These are phyloP conservation scores for Urocynchramus pylzowi DNA, from an alignment of 2,113 vertebrate genomes.

Conservation along the genomic window DNA sequence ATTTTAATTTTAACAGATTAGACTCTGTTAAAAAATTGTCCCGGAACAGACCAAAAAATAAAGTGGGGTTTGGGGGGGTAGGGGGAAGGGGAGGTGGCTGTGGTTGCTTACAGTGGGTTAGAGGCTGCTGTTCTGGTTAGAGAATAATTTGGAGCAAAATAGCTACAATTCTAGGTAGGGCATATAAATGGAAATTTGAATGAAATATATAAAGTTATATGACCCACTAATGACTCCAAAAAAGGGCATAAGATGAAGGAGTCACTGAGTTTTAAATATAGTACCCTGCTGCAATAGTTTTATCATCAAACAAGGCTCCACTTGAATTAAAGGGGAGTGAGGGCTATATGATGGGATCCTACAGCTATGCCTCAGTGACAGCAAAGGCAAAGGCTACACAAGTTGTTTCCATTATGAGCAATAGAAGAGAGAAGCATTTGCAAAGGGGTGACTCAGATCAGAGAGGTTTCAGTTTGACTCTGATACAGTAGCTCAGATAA, in stretches of 20 bases:
- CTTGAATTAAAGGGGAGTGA: neutral
- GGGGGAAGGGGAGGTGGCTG: too few relatives aligned
- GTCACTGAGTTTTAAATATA: conserved; percentile 19
- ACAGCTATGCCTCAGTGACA: neutral
- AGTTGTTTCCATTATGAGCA: conserved; percentile 7
- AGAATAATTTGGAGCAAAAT: neutral
- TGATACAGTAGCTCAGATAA: conserved; percentile 7
- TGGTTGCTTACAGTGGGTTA: neutral
- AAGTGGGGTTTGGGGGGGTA: neutral
- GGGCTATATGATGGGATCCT: neutral
- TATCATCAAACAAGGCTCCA: neutral
- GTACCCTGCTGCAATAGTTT: neutral
- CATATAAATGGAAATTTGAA: conserved; percentile 8
- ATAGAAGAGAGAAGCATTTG: neutral
- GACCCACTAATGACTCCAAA: conserved; percentile 25
- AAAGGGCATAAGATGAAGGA: conserved; percentile 9
- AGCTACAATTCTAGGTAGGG: neutral
- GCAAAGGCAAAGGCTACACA: neutral
- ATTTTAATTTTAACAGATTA: neutral
- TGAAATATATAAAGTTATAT: conserved; percentile 1
- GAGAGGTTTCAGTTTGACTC: conserved; percentile 22
- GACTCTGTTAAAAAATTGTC: neutral
- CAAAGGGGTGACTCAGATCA: conserved; percentile 42
- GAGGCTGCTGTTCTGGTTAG: neutral
- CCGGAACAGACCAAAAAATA: neutral